Evolutionary conservation across 2,113 vertebrate species (phyloP), one percentile per base, ranked within the genome.

Genomic region (Siniperca chuatsi): DNA sequence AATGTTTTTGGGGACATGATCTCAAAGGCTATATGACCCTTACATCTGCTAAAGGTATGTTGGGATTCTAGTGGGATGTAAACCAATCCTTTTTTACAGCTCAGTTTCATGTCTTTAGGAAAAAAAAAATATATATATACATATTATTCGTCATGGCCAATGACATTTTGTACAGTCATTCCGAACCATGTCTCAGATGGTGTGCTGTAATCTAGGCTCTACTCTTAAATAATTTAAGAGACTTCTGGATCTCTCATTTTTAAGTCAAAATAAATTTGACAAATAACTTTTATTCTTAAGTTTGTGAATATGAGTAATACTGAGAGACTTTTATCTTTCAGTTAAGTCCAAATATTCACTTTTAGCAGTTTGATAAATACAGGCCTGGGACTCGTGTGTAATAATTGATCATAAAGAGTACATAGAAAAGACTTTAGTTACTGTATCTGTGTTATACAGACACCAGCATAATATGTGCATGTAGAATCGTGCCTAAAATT

Each of bases 391-490:
- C 8, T 35, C 13, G 18, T 75, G n/a, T 35, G 48, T 23, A n/a
- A 61, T 21, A 54, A 33, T 18, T 54, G 54, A 29, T 29, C 29
- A 29, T 29, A 29, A 81, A 79, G 40, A 37, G 35, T 37, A 37
- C 5, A 54, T 8, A 42, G 37, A 33, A 4, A 52, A 46, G 58
- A 37, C 61, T 16, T 48, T 64, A n/a, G 64, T 55, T 29, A 65
- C n/a, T 52, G 70, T 81, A 60, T 85, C 75, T 70, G 52, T 64
- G 50, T 50, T 55, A 23, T 58, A 40, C 20, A 37, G 68, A 67
- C 52, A 42, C 40, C n/a, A 65, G 65, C 46, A 70, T 81, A 40
- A 70, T 81, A 40, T 84, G 44, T 77, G 57, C 40, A 12, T 40
- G 12, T 33, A 44, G n/a, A 68, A 20, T 25, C 11, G 60, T 68